phyloP scores from a whole-genome alignment of 1,140 invertebrate genomes.

The Anastrepha ludens region DNA sequence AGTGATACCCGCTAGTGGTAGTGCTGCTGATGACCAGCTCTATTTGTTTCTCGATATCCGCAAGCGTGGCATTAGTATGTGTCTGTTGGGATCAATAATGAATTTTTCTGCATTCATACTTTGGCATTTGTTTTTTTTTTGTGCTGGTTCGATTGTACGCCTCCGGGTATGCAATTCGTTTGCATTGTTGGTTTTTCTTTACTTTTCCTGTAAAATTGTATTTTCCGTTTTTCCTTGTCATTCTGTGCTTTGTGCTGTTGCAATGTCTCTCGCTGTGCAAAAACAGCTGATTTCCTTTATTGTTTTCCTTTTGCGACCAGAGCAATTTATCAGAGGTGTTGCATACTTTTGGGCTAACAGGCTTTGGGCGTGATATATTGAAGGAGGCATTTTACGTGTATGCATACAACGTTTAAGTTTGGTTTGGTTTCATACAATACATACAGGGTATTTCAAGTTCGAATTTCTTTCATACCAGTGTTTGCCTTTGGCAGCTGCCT shows the following conservation, averaged over 20 bases:
- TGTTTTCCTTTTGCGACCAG: background rate
- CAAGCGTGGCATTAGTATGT: background rate
- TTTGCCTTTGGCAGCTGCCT: too few relatives aligned
- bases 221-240: background rate
- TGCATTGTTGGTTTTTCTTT: background rate
- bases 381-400: too few relatives aligned
- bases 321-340: background rate
- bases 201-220: background rate
- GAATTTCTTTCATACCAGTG: too few relatives aligned
- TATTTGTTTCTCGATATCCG: slow-evolving; percentile 11
- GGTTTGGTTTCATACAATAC: too few relatives aligned
- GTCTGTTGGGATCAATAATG: slow-evolving; percentile 46
- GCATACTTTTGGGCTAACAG: slow-evolving; percentile 8
- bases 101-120: background rate
- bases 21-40: background rate
- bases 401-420: too few relatives aligned
- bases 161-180: background rate
- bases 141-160: background rate
- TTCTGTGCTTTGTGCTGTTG: background rate
- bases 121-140: background rate
- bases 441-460: too few relatives aligned
- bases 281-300: slow-evolving; percentile 17
- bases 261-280: background rate
- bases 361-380: background rate
- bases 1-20: too few relatives aligned